A percentile compares a stretch with the other conserved stretches of the same genome.
Conservation (phyloP, 1,140 invertebrate species). For the Leucophenga varia region DNA sequence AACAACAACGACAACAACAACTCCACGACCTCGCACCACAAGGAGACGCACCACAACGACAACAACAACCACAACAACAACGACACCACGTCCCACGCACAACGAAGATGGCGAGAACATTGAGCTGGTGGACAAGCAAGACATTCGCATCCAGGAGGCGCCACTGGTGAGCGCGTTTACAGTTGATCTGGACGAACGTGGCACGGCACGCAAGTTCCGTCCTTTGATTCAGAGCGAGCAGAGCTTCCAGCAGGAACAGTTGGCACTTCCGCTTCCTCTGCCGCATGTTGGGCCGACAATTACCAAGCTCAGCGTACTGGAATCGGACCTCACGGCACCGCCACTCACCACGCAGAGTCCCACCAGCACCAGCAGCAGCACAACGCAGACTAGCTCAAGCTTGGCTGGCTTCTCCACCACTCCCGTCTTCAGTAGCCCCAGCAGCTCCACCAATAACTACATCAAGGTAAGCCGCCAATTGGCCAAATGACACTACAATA, state of each 20-base stretch:
- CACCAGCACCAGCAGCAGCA: constrained; percentile 22
- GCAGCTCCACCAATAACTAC: constrained; percentile 30
- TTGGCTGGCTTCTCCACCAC: constrained; percentile 31
- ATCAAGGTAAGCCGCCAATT: constrained; percentile 26
- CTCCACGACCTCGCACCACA: constrained; percentile 36
- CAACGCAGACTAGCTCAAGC: constrained; percentile 25
- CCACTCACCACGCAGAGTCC: constrained; percentile 37
- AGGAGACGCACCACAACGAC: constrained; percentile 56
- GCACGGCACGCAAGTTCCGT: constrained; percentile 73
- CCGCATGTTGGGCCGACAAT: constrained; percentile 45
- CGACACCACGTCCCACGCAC: constrained; percentile 62
- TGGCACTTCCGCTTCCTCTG: constrained; percentile 24
- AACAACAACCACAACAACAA: constrained; percentile 60
- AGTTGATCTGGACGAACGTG: constrained; percentile 75
- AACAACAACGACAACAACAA: constrained; percentile 61
- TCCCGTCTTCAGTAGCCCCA: constrained; percentile 23
- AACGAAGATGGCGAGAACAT: constrained; percentile 68
- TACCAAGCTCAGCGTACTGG: constrained; percentile 43
- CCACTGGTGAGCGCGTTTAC: constrained; percentile 80
- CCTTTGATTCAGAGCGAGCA: constrained; percentile 62
- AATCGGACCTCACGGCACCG: constrained; percentile 24
- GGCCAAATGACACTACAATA: too few relatives aligned
- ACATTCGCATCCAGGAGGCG: constrained; percentile 77
- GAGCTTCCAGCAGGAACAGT: constrained; percentile 9
- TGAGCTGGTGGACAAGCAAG: constrained; percentile 65